Conservation (phyloP, 2,888 invertebrate genomes). For the Axea sp. region DNA sequence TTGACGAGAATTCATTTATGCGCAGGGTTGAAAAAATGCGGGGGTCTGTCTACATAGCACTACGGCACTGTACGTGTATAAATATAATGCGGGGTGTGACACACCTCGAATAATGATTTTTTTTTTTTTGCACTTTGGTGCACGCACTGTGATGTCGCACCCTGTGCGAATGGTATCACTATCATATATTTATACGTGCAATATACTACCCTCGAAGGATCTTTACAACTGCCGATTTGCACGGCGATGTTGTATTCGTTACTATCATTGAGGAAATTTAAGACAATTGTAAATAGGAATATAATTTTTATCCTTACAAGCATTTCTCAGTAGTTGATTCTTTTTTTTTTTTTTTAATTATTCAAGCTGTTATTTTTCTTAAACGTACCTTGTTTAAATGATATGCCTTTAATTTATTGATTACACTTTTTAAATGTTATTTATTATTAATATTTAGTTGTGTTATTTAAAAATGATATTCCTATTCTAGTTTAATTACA, state of each 20-base stretch:
- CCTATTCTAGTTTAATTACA: too few relatives aligned
- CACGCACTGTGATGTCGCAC: constrained; percentile 20
- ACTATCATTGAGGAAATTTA: constrained; percentile 8
- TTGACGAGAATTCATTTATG: constrained; percentile 35
- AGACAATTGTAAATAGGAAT: neutral
- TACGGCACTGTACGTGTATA: constrained; percentile 67
- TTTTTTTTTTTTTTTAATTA: too few relatives aligned
- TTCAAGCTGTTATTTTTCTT: too few relatives aligned
- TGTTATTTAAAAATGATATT: too few relatives aligned
- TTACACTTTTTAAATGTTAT: too few relatives aligned
- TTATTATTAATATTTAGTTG: too few relatives aligned
- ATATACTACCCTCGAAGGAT: constrained; percentile 37
- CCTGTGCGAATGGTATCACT: constrained; percentile 20
- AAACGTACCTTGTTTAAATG: too few relatives aligned
- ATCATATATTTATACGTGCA: constrained; percentile 47
- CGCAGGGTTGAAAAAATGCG: constrained; percentile 67
- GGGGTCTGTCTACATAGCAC: constrained; percentile 73
- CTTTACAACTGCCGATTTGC: constrained; percentile 29
- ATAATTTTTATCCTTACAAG: too few relatives aligned
- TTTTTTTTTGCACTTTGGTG: constrained; percentile 8
- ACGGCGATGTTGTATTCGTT: constrained; percentile 14
- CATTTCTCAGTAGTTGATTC: too few relatives aligned
- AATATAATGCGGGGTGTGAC: constrained; percentile 49
- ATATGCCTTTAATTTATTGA: too few relatives aligned
- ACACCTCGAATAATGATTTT: constrained; percentile 26